Percentiles rank a stretch among this genome's conserved stretches.
These are phyloP conservation scores for Phenganax subtilis DNA, from an alignment of 92 coral and sea anemone genomes.

Conservation along the genomic window DNA sequence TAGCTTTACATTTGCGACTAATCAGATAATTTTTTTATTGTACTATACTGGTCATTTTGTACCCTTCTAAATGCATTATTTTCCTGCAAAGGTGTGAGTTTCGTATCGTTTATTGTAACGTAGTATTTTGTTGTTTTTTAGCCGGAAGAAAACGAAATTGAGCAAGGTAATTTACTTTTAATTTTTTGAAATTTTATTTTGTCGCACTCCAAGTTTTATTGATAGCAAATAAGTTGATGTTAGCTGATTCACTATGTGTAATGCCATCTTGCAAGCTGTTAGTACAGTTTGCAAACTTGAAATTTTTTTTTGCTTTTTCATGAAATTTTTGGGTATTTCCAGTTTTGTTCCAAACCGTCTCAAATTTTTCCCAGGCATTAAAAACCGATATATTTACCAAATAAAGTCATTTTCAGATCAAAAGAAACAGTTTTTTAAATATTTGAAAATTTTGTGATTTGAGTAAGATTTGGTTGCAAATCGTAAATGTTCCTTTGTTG, in stretches of 20 bases:
- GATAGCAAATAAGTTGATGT: background rate
- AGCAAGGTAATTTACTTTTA: background rate
- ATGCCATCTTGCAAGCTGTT: background rate
- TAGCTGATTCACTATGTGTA: background rate
- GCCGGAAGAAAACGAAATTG: conserved; percentile 33
- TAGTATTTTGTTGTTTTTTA: background rate
- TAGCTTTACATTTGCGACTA: too few relatives aligned
- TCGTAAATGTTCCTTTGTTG: too few relatives aligned
- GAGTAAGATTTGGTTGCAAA: too few relatives aligned
- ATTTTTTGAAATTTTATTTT: background rate
- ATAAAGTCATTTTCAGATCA: too few relatives aligned
- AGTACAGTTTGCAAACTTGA: background rate
- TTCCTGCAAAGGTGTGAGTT: background rate
- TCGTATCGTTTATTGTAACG: background rate
- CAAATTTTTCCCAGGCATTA: too few relatives aligned
- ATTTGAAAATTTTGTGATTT: too few relatives aligned
- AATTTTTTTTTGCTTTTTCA: background rate
- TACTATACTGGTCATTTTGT: too few relatives aligned
- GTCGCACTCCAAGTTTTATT: background rate
- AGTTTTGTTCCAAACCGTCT: too few relatives aligned
- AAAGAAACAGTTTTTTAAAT: too few relatives aligned
- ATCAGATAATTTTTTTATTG: too few relatives aligned
- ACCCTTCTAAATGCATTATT: background rate
- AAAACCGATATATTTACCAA: too few relatives aligned
- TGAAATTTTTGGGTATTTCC: too few relatives aligned